Evolutionary conservation across 2,113 vertebrate genomes (phyloP), one percentile per base, ranked within the genome.

Genomic region (Laticauda colubrina): DNA sequence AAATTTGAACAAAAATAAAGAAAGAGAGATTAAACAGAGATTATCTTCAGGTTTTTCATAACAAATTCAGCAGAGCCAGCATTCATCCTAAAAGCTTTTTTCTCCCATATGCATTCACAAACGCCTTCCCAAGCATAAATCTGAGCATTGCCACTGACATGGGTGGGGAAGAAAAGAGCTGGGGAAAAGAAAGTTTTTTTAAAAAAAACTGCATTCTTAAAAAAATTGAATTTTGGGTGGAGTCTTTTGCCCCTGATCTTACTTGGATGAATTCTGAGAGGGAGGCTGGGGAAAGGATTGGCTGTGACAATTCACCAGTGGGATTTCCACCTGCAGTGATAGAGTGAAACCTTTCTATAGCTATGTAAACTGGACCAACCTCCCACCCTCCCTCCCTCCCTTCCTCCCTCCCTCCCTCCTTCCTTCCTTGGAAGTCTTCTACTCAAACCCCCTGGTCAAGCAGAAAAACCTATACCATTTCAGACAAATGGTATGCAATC

Each of bases 21-120:
- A 96, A 97, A 89, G 95, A 97, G 97, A 97, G 97, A 96, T 98
- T 97, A 98, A 98, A 97, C 97, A 97, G 97, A 98, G 97, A 98
- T 97, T 97, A 97, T 96, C 98, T 98, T 97, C 97, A 96, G 96
- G 97, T 98, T 98, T 98, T 98, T 97, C 97, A 90, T 98, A 98
- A 98, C 97, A 97, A 98, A 97, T 97, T 96, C 97, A 97, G 97
- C 97, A 89, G 97, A 97, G 96, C 96, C 97, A 64, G 96, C 95
- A 97, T 96, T 64, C 6, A 11, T 94, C 96, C 97, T 95, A 97
- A 97, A 97, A 97, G 95, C 96, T 96, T 97, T 39, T 81, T 39
- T 75, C 64, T 75, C 15, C 69, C 34, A 20, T 39, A 8, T 7
- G 18, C 18, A 3, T 0, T 1, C 15, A 39, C 18, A 0, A 8